Percentiles rank a stretch among this genome's conserved stretches.
phyloP scores from a whole-genome alignment of 2,113 vertebrate genomes.

The Puntigrus tetrazona region DNA sequence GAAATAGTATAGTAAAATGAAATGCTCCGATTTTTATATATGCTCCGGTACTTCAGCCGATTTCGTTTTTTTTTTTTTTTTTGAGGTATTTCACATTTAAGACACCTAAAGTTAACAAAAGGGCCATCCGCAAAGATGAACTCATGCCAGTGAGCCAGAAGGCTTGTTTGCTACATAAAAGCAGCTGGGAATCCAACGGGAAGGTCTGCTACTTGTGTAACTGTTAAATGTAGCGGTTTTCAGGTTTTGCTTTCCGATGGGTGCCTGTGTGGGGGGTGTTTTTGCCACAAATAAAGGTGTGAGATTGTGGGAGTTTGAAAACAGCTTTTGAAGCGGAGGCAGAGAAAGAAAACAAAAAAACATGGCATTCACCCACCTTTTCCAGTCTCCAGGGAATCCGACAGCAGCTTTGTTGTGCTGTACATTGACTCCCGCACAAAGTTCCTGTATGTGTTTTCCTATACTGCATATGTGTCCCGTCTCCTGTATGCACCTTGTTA shows the following conservation, averaged over 20 bases:
- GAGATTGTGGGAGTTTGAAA: conserved; percentile 42
- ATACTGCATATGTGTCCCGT: not conserved
- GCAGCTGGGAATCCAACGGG: conserved; percentile 28
- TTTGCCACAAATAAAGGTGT: conserved; percentile 41
- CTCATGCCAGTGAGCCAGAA: not conserved
- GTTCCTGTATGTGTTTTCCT: not conserved
- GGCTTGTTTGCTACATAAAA: conserved; percentile 27
- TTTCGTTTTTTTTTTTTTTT: not conserved
- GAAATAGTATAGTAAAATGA: no score
- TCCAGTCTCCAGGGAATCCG: conserved; percentile 12
- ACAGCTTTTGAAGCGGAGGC: conserved; percentile 29
- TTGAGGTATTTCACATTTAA: not conserved
- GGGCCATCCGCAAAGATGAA: not conserved
- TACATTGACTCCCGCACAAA: conserved; percentile 6
- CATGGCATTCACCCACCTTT: conserved; percentile 25
- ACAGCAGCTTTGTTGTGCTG: conserved; percentile 11
- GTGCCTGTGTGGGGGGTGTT: conserved; percentile 27
- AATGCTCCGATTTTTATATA: no score
- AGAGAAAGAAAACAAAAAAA: conserved; percentile 30
- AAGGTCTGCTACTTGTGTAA: conserved; percentile 36
- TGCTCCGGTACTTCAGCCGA: not conserved
- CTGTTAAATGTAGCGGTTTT: conserved; percentile 32
- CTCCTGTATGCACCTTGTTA: conserved; percentile 4
- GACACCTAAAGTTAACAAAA: not conserved
- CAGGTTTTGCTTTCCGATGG: conserved; percentile 12